phyloP scores from a whole-genome alignment of 2,797 vertebrate species.

The Galagoides demidoff region DNA sequence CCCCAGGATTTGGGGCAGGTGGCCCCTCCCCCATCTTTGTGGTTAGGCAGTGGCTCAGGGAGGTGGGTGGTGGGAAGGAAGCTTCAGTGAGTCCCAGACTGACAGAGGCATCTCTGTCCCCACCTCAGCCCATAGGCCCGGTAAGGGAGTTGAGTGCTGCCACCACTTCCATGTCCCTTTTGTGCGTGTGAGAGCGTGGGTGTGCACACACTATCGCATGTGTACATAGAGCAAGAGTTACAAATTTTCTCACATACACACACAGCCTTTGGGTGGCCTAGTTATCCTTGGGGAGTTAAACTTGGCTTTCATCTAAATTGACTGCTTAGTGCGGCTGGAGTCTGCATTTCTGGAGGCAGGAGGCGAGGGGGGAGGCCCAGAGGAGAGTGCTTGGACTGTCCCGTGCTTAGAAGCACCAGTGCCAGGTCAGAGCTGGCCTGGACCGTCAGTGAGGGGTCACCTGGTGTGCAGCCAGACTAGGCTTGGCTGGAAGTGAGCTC shows the following conservation, averaged over 20 bases:
- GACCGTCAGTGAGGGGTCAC: background rate
- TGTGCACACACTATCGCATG: rapidly evolving
- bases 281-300: background rate
- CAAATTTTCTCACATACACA: rapidly evolving
- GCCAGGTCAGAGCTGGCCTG: background rate
- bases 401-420: rapidly evolving
- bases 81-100: rapidly evolving
- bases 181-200: rapidly evolving
- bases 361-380: background rate
- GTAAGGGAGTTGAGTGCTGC: background rate
- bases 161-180: background rate
- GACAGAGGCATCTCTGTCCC: rapidly evolving
- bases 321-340: background rate
- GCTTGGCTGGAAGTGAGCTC: background rate
- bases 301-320: background rate
- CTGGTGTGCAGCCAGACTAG: background rate
- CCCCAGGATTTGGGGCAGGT: background rate
- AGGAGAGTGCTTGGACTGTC: background rate
- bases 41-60: background rate
- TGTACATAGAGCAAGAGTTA: background rate
- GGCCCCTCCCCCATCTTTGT: rapidly evolving
- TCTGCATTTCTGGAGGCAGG: background rate
- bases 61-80: background rate
- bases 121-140: rapidly evolving
- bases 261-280: background rate